phyloP scores from a whole-genome alignment of 2,888 invertebrate species.

The Ormyrus thymus region DNA sequence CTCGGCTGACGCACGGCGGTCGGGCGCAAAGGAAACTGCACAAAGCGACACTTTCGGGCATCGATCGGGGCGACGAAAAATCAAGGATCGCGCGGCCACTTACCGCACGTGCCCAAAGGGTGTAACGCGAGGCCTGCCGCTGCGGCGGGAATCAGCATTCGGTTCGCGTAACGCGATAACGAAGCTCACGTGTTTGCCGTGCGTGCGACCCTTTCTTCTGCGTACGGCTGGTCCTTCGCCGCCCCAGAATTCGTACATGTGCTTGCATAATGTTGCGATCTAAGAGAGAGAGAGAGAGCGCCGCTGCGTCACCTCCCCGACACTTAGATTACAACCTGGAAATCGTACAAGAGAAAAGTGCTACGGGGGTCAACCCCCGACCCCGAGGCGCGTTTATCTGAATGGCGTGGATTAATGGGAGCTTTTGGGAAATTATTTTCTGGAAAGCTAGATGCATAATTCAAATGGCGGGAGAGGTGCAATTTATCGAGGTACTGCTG shows the following conservation, averaged over 20 bases:
- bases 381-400: constrained; percentile 7
- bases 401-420: background rate
- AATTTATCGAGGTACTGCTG: too few relatives aligned
- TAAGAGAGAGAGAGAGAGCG: background rate
- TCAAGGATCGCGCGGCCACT: too few relatives aligned
- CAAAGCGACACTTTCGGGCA: too few relatives aligned
- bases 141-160: background rate
- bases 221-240: background rate
- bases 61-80: too few relatives aligned
- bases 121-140: too few relatives aligned
- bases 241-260: constrained; percentile 52
- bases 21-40: too few relatives aligned
- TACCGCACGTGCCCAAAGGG: too few relatives aligned
- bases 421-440: too few relatives aligned
- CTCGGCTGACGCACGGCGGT: too few relatives aligned
- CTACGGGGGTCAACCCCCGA: background rate
- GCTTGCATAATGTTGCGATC: constrained; percentile 52
- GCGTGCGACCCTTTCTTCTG: background rate
- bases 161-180: constrained; percentile 50
- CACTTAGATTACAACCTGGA: constrained; percentile 14
- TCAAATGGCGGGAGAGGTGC: too few relatives aligned
- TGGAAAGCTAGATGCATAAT: too few relatives aligned
- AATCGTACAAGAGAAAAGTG: constrained; percentile 17
- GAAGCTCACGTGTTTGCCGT: constrained; percentile 29
- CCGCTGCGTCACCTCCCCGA: background rate